Evolutionary conservation across 2,888 invertebrate genomes (phyloP), one percentile per base, ranked within the genome.

Genomic region (Orchesellides sinensis): DNA sequence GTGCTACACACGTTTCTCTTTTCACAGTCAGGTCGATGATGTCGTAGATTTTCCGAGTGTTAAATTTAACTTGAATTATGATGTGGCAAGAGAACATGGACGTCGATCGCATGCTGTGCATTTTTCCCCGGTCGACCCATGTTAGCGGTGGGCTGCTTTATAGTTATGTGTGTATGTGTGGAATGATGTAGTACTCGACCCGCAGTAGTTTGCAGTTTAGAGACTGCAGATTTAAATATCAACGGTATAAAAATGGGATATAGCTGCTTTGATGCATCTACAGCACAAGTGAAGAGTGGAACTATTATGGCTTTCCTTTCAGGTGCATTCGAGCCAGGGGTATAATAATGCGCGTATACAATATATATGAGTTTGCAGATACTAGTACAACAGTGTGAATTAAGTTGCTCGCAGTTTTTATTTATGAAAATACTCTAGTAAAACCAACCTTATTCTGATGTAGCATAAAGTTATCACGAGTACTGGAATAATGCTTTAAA

Each of bases 31-130:
- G 52, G 17, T 27, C 29, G 61, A 17, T 29, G 61, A 66, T 45
- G 47, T 29, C 32, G 52, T 69, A 32, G 29, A 49, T 40, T 32
- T 73, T 73, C 49, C 40, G 2, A 54, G 75, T 75, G 66, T 56
- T 56, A 75, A 75, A 75, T 66, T 74, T 66, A 52, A 56, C 56
- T 54, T 75, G 66, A 75, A 66, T 75, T 75, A 75, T 75, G 75
- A 66, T 66, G 66, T 66, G 66, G 56, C 45, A 66, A 66, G 45
- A 40, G 35, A 52, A 49, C 74, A 54, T 45, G 65, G 25, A 27
- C 74, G 35, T 54, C 32, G 61, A 54, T 75, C 40, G 65, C 74
- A 65, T 54, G 74, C 63, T 74, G 63, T 29, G 74, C 23, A 27
- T 47, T 35, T 49, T 21, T 66, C 10, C 32, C 25, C 21, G 14